Evolutionary conservation across 1,140 invertebrate genomes (phyloP).

Genomic region (Papilio machaon): DNA sequence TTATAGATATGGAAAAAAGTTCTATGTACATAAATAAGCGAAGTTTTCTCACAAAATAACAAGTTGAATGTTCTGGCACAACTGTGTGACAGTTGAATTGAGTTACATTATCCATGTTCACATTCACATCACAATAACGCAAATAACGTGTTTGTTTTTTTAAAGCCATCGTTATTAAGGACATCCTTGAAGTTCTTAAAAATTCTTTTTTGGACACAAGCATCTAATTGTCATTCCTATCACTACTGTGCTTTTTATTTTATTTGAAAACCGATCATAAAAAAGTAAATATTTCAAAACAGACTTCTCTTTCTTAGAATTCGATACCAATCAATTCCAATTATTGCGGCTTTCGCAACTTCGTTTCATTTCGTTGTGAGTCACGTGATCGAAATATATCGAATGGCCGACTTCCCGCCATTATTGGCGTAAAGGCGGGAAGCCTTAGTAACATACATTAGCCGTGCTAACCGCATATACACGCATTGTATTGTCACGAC

Average conservation of each 20-base stretch:
- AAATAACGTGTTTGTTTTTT: too few relatives aligned
- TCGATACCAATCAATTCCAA: slow-evolving; percentile 50
- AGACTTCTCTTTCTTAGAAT: slow-evolving; percentile 43
- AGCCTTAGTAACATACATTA: slow-evolving; percentile 61
- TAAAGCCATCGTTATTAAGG: neutral
- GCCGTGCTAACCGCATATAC: slow-evolving; percentile 50
- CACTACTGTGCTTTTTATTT: neutral
- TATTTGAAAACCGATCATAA: slow-evolving; percentile 42
- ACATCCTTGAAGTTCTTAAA: neutral
- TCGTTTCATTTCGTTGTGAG: slow-evolving; percentile 57
- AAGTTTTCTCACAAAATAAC: neutral
- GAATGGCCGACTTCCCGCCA: slow-evolving; percentile 54
- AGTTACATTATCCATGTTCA: too few relatives aligned
- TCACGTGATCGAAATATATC: slow-evolving; percentile 61
- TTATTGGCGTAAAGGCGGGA: slow-evolving; percentile 57
- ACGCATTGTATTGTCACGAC: slow-evolving; percentile 42
- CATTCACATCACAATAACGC: too few relatives aligned
- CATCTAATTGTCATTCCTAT: neutral
- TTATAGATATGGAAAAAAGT: neutral
- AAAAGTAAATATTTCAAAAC: slow-evolving; percentile 46
- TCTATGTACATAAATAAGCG: neutral
- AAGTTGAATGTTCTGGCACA: neutral
- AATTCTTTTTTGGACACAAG: neutral
- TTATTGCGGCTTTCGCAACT: slow-evolving; percentile 57
- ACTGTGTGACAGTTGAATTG: too few relatives aligned